These are phyloP conservation scores for Podabrus alpinus DNA, from an alignment of 2,888 invertebrate genomes.

Conservation along the genomic window DNA sequence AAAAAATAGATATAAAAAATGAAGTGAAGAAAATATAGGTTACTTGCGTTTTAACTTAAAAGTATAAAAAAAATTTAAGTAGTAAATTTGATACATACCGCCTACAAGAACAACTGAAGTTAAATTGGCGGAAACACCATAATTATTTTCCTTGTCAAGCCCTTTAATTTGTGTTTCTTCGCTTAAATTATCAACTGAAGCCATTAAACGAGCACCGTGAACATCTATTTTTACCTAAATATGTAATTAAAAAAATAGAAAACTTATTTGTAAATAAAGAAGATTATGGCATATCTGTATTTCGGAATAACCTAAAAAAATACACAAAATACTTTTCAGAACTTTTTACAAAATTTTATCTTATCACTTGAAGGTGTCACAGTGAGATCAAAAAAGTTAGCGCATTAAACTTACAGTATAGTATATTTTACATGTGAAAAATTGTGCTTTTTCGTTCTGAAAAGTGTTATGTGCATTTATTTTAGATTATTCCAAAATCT, in stretches of 20 bases:
- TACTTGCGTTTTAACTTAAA: neutral
- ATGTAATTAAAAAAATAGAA: neutral
- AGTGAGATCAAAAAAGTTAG: too few relatives aligned
- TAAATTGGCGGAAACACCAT: constrained; percentile 83
- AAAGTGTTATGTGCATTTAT: too few relatives aligned
- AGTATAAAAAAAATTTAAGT: neutral
- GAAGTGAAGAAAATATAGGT: too few relatives aligned
- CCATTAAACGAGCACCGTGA: constrained; percentile 80
- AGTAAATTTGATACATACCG: constrained; percentile 60
- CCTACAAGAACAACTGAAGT: constrained; percentile 88
- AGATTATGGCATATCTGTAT: neutral
- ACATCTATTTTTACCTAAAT: constrained; percentile 78
- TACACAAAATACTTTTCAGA: too few relatives aligned
- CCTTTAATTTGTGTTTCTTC: constrained; percentile 84
- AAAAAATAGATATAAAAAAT: neutral
- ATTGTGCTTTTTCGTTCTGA: too few relatives aligned
- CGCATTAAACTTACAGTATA: too few relatives aligned
- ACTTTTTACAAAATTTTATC: neutral
- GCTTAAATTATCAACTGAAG: constrained; percentile 81
- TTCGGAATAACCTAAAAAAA: too few relatives aligned
- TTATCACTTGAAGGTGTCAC: too few relatives aligned
- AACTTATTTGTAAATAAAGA: neutral
- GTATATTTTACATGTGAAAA: too few relatives aligned
- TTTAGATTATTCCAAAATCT: too few relatives aligned
- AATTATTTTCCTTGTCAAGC: constrained; percentile 80